Base-by-base conservation (phyloP, 2,888 invertebrate species). In the Neoaliturus tenellus region DNA sequence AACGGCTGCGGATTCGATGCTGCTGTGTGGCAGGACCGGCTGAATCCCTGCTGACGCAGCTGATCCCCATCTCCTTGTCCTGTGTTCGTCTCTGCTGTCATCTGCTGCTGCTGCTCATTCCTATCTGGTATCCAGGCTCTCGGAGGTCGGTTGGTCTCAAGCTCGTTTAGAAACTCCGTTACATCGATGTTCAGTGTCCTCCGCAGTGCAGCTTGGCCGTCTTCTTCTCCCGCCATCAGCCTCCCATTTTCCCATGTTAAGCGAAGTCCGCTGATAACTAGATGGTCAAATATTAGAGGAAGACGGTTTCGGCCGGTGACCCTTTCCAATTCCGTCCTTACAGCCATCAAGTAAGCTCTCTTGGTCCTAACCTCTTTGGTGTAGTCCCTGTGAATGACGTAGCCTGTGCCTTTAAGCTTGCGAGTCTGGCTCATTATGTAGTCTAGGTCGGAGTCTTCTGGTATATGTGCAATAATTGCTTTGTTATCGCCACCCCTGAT, bases 331-430 rank as follows among this genome's bases (percentile, higher is more conserved):
- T 67, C 33, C n/a, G 67, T 17, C 67, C 67, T 67, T 2, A 67
- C 67, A 33, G 67, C 67, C 67, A 67, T 67, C 10, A 67, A 33
- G 17, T 67, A 14, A 33, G 8, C n/a, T 31, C 67, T 5, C 35
- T 67, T 67, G 14, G 31, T 35, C 35, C 67, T 67, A 31, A 67
- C 67, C 25, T n/a, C n/a, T n/a, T n/a, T n/a, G n/a, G n/a, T n/a
- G n/a, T n/a, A n/a, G n/a, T 67, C 67, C 35, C 67, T 67, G 35
- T 67, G 28, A n/a, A 67, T 25, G 2, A 67, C 67, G 20, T 67
- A 67, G 67, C 67, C 67, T 67, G 67, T 67, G 1, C 33, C 67
- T 17, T 20, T 12, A 5, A 67, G 35, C 10, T 67, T 31, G 31
- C 67, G 33, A 3, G 67, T 33, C 14, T 35, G 67, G 5, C 2